Conservation (phyloP, 2,888 invertebrate genomes). For the Diaprepes abbreviatus region DNA sequence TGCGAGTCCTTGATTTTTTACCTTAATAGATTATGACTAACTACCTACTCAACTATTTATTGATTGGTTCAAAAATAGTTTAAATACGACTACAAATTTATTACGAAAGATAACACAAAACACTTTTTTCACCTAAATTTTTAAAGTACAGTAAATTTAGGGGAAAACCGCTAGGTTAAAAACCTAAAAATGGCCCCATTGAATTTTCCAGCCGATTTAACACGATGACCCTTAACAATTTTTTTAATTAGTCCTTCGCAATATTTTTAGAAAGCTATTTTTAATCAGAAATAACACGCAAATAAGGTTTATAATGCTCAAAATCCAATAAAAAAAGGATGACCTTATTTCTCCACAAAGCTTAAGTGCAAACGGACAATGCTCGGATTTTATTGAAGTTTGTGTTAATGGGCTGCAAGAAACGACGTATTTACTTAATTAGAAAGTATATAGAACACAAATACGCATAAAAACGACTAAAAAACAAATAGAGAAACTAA, state of each 20-base stretch:
- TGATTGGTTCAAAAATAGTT: slow-evolving; percentile 14
- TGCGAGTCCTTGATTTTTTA: slow-evolving; percentile 7
- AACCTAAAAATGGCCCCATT: not conserved
- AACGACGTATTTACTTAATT: not conserved
- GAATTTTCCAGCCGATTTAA: not conserved
- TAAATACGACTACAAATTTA: not conserved
- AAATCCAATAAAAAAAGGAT: slow-evolving; percentile 53
- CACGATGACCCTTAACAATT: not conserved
- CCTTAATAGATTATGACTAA: slow-evolving; percentile 3
- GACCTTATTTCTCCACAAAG: slow-evolving; percentile 56
- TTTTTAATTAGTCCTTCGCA: not conserved
- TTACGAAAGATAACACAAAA: not conserved
- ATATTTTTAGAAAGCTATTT: slow-evolving; percentile 1
- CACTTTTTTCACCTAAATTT: too few relatives aligned
- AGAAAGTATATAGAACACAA: not conserved
- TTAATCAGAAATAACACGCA: slow-evolving; percentile 7
- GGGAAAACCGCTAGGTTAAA: not conserved
- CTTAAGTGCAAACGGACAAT: slow-evolving; percentile 44
- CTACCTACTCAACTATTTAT: not conserved
- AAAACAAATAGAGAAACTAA: not conserved
- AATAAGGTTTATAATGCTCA: not conserved
- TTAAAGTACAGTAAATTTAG: too few relatives aligned
- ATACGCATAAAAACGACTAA: not conserved
- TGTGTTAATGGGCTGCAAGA: not conserved
- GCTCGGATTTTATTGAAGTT: slow-evolving; percentile 16